Conservation (phyloP, 1,140 invertebrate genomes). For the Wiebesia pumilae region DNA sequence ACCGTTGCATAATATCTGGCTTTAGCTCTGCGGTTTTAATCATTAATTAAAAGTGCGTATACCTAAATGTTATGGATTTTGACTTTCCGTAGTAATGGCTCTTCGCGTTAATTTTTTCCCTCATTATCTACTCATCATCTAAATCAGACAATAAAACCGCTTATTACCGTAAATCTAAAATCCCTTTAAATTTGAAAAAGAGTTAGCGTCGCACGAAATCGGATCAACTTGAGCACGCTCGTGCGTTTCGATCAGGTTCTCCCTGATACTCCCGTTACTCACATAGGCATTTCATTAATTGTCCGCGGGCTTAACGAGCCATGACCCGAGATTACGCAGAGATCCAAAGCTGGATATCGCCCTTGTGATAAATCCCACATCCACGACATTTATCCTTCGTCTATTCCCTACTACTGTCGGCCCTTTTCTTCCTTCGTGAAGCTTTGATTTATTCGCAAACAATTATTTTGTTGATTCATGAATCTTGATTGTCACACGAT, state of each 20-base stretch:
- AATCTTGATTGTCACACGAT: too few relatives aligned
- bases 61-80: not conserved
- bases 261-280: not conserved
- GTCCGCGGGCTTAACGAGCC: constrained; percentile 28
- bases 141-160: constrained; percentile 27
- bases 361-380: constrained; percentile 21
- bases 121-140: not conserved
- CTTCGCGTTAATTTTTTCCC: too few relatives aligned
- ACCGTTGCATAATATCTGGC: not conserved
- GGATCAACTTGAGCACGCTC: not conserved
- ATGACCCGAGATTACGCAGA: constrained; percentile 34
- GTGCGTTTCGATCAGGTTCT: not conserved
- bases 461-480: constrained; percentile 35
- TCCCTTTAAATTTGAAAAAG: not conserved
- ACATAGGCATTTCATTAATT: constrained; percentile 41
- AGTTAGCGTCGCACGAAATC: not conserved
- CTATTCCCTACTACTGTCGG: not conserved
- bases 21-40: not conserved
- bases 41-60: not conserved
- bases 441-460: constrained; percentile 17
- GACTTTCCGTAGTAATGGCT: not conserved
- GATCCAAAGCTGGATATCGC: constrained; percentile 24
- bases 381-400: not conserved
- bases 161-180: constrained; percentile 18
- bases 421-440: not conserved